Percentiles rank a stretch among this genome's conserved stretches.
Evolutionary conservation across 2,113 vertebrate genomes (phyloP).

Genomic region (Meles meles): DNA sequence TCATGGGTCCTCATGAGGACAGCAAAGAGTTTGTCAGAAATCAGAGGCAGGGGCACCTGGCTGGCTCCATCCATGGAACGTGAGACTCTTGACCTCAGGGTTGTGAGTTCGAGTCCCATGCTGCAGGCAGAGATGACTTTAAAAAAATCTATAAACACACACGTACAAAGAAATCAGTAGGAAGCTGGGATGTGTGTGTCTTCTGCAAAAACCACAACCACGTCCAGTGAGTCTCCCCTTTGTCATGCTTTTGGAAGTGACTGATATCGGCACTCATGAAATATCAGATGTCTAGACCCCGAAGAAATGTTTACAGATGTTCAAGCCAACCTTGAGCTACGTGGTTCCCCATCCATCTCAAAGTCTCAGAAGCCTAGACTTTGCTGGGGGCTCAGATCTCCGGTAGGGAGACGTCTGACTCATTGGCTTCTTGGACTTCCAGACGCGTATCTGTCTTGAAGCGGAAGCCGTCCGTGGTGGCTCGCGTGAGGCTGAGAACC

Average conservation of each 20-base stretch:
- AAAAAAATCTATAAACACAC: neutral
- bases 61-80: rapidly evolving
- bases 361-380: neutral
- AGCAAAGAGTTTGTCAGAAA: neutral
- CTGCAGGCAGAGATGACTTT: neutral
- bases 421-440: neutral
- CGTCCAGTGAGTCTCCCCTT: neutral
- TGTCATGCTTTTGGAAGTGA: neutral
- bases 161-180: neutral
- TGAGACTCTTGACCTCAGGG: neutral
- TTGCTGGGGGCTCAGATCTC: neutral
- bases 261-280: too few species aligned
- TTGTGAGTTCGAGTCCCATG: neutral
- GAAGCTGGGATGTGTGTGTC: neutral
- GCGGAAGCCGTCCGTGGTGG: neutral
- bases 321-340: rapidly evolving
- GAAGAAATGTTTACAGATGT: neutral
- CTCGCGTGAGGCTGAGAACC: neutral
- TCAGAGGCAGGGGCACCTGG: neutral
- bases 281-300: rapidly evolving
- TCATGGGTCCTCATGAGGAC: too few species aligned
- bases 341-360: too few species aligned
- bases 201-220: rapidly evolving
- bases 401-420: rapidly evolving
- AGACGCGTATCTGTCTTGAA: rapidly evolving